A percentile compares a stretch with the other conserved stretches of the same genome.
phyloP scores from a whole-genome alignment of 2,113 vertebrate species.

The Malurus elegans region DNA sequence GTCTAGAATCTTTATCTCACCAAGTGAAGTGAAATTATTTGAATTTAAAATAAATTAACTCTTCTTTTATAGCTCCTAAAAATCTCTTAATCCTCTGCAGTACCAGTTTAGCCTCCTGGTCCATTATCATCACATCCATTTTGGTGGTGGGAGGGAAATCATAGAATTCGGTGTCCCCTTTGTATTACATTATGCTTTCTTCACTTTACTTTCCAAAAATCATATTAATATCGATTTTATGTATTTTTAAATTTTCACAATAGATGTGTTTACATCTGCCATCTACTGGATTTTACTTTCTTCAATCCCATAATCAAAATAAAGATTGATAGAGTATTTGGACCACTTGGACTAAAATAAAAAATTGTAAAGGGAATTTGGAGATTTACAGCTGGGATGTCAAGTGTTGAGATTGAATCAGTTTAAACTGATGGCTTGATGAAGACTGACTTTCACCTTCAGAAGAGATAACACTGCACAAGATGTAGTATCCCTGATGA shows the following conservation, averaged over 20 bases:
- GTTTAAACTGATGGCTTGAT: background rate
- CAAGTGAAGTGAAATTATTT: background rate
- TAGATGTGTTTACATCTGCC: background rate
- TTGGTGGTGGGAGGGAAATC: background rate
- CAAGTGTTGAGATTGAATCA: background rate
- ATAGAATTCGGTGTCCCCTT: background rate
- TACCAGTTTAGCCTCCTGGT: background rate
- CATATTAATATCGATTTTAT: background rate
- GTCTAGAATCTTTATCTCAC: background rate
- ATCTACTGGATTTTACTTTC: background rate
- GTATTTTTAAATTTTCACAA: background rate
- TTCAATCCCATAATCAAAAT: background rate
- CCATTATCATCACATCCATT: accelerated
- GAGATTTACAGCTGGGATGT: background rate
- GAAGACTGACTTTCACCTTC: constrained; percentile 26
- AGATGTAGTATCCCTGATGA: background rate
- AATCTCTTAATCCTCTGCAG: background rate
- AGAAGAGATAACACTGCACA: background rate
- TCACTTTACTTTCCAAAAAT: background rate
- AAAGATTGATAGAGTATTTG: background rate
- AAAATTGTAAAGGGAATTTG: background rate
- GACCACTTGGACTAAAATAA: background rate
- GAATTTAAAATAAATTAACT: background rate
- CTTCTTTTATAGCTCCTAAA: background rate
- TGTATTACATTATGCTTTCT: background rate